Evolutionary conservation across 2,113 vertebrate species (phyloP).

Genomic region (Hydrolagus affinis): DNA sequence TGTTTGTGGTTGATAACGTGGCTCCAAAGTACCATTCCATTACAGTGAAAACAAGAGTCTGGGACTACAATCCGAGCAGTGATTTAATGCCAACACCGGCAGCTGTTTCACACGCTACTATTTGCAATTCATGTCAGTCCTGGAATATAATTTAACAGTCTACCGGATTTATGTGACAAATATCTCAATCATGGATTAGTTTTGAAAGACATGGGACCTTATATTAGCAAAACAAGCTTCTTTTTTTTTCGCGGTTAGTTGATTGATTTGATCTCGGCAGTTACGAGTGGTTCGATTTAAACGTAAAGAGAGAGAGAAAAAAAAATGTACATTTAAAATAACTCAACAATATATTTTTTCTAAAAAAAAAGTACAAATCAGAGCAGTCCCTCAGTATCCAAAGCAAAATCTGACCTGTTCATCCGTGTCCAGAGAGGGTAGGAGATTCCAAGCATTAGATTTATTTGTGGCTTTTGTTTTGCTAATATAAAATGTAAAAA

Average conservation of each 20-base stretch:
- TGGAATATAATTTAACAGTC: neutral
- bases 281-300: neutral
- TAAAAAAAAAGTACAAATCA: neutral
- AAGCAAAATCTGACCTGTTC: slow-evolving; percentile 1
- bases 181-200: neutral
- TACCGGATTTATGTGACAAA: neutral
- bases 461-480: too few relatives aligned
- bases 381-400: neutral
- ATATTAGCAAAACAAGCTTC: too few relatives aligned
- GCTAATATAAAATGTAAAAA: too few relatives aligned
- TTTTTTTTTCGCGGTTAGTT: too few relatives aligned
- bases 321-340: neutral
- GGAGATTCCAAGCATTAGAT: too few relatives aligned
- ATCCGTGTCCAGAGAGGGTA: neutral
- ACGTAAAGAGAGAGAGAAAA: too few relatives aligned
- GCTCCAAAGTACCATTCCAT: too few relatives aligned
- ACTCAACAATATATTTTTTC: too few relatives aligned
- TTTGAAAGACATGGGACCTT: too few relatives aligned
- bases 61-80: neutral
- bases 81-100: neutral
- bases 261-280: neutral
- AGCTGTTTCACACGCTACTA: neutral
- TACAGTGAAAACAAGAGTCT: neutral
- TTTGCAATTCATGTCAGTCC: neutral
- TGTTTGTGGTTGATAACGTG: neutral